Evolutionary conservation across 2,113 vertebrate species (phyloP).

Genomic region (Camelus dromedarius): DNA sequence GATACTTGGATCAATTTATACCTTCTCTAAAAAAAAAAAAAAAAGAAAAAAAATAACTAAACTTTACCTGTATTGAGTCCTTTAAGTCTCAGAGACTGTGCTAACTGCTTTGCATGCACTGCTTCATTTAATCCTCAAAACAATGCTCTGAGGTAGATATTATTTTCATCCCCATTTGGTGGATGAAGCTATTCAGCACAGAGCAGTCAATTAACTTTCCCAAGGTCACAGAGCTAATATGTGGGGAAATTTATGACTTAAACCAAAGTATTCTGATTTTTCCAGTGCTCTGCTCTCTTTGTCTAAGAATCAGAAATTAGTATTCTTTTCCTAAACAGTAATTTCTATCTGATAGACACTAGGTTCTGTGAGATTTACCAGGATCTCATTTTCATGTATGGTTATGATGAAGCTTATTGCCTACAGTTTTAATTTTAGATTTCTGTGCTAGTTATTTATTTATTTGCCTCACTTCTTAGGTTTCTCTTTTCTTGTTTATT

Average conservation of each 20-base stretch:
- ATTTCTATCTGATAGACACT: not conserved
- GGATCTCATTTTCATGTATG: not conserved
- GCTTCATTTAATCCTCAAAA: not conserved
- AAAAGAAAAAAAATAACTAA: not conserved
- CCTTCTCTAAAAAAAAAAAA: not conserved
- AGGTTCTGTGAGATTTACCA: not conserved
- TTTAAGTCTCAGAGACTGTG: slow-evolving; percentile 14
- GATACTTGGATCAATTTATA: not conserved
- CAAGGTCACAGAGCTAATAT: not conserved
- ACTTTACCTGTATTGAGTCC: not conserved
- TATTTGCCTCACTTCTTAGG: not conserved
- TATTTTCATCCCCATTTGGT: not conserved
- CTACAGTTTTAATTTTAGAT: not conserved
- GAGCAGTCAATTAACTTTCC: not conserved
- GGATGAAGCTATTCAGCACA: not conserved
- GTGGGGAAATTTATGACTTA: not conserved
- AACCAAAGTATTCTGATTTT: not conserved
- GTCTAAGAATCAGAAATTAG: not conserved
- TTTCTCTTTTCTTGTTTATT: not conserved
- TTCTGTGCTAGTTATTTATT: not conserved
- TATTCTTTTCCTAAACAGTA: not conserved
- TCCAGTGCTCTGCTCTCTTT: not conserved
- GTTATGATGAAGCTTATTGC: not conserved
- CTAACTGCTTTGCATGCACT: not conserved
- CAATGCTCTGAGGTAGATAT: not conserved